Base-by-base conservation (phyloP, 2,888 invertebrate species). In the Barypeithes pellucidus region DNA sequence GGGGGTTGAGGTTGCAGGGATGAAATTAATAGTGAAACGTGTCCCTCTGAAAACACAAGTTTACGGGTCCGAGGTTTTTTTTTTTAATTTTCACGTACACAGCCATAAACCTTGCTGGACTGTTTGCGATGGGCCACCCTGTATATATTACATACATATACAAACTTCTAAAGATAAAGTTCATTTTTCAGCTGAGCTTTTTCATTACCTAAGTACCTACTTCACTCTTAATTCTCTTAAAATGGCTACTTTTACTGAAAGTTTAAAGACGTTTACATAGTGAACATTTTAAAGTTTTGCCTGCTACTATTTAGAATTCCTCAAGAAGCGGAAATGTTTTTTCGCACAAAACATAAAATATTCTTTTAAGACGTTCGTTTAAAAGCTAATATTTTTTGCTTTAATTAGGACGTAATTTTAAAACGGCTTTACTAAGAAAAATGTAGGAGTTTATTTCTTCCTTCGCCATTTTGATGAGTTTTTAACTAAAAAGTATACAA, bases 371-470 rank as follows among this genome's bases (percentile, higher is more conserved):
- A 47, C 11, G 20, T 47, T 20, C 47, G 3, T 11, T 47, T 47
- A 8, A 39, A 16, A 47, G 9, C 9, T 47, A n/a, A 18, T 20
- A 20, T 20, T 47, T 47, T 47, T 20, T 3, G 18, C 18, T 47
- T 47, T 47, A 47, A 47, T 47, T 20, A 20, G 20, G 20, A n/a
- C 20, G 20, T 47, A 16, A 18, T 47, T 1, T 2, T 20, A 9
- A n/a, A 47, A 47, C 20, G 1, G 43, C 8, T 45, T 9, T 11
- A 11, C 47, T 18, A 20, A 47, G 47, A 47, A 47, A 47, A 47
- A 47, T 47, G 20, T 47, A 47, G 3, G 20, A 16, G 7, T 47
- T 45, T 47, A 47, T 47, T 50, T 50, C 22, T 22, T 50, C 2
- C 12, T 22, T 2, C 0, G 22, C 12, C n/a, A 47, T n/a, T 24